Evolutionary conservation across 1,140 invertebrate species (phyloP).

Genomic region (Drosophila baimaii): DNA sequence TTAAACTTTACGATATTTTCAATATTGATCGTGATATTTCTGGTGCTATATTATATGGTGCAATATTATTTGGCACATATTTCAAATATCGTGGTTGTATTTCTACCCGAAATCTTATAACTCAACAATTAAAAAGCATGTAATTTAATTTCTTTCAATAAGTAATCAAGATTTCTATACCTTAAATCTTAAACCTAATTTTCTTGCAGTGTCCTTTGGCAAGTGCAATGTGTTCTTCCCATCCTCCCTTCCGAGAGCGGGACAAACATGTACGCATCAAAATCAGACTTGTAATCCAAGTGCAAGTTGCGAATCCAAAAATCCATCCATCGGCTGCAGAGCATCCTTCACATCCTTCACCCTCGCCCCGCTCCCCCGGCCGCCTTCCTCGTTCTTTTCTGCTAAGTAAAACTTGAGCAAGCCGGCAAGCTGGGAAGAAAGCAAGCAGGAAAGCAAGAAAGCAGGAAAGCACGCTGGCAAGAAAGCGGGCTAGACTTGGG

Average conservation of each 20-base stretch:
- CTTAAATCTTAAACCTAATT: no score
- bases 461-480: conserved; percentile 30
- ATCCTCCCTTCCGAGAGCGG: conserved; percentile 11
- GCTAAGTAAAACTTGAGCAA: conserved; percentile 51
- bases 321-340: conserved; percentile 77
- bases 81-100: no score
- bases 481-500: not conserved
- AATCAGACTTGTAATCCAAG: conserved; percentile 83
- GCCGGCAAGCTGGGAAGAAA: conserved; percentile 20
- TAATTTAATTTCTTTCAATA: no score
- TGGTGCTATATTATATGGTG: no score
- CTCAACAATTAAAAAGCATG: no score
- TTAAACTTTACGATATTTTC: no score
- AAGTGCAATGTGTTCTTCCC: conserved; percentile 52
- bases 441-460: conserved; percentile 21
- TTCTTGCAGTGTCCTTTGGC: conserved; percentile 24
- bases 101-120: no score
- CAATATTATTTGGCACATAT: no score
- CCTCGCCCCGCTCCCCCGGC: conserved; percentile 11
- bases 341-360: conserved; percentile 48
- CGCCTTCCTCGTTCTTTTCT: conserved; percentile 25
- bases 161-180: no score
- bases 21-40: no score
- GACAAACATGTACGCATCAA: conserved; percentile 79
- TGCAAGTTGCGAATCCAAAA: conserved; percentile 83